A percentile compares a stretch with the other conserved stretches of the same genome.
These are phyloP conservation scores for Cottus gobio DNA, from an alignment of 2,113 vertebrate genomes.

Conservation along the genomic window DNA sequence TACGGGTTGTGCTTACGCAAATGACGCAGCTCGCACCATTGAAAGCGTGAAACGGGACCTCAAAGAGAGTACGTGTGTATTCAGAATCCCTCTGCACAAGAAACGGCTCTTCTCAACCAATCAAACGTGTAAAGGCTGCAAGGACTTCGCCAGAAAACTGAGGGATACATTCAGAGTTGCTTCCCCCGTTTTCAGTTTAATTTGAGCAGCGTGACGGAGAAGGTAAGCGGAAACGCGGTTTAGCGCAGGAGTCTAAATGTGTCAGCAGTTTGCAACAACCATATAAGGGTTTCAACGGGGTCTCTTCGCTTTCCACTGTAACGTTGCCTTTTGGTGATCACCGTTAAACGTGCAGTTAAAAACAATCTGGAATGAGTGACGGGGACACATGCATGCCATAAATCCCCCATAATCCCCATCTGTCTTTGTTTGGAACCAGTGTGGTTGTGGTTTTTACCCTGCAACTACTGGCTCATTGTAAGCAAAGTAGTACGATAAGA, in stretches of 20 bases:
- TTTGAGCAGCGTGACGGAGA: background rate
- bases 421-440: slow-evolving; percentile 37
- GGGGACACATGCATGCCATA: slow-evolving; percentile 11
- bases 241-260: background rate
- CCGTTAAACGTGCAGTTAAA: slow-evolving; percentile 10
- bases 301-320: background rate
- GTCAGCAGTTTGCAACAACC: slow-evolving; percentile 37
- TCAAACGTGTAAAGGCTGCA: slow-evolving; percentile 5
- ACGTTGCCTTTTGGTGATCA: slow-evolving; percentile 13
- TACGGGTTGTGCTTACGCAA: slow-evolving; percentile 45
- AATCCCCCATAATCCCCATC: slow-evolving; percentile 57
- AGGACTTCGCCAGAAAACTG: slow-evolving; percentile 1
- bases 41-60: background rate
- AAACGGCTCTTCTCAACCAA: slow-evolving; percentile 34
- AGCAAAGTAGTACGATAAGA: background rate
- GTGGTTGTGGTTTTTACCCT: slow-evolving; percentile 14
- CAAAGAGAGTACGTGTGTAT: background rate
- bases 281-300: slow-evolving; percentile 65
- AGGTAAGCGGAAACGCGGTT: slow-evolving; percentile 58
- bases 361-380: background rate
- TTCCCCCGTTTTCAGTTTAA: background rate
- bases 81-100: slow-evolving; percentile 37
- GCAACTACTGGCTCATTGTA: slow-evolving; percentile 1
- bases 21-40: slow-evolving; percentile 27
- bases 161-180: background rate